Evolutionary conservation across 2,113 vertebrate species (phyloP), one percentile per base, ranked within the genome.

Genomic region (Balaenoptera acutorostrata): DNA sequence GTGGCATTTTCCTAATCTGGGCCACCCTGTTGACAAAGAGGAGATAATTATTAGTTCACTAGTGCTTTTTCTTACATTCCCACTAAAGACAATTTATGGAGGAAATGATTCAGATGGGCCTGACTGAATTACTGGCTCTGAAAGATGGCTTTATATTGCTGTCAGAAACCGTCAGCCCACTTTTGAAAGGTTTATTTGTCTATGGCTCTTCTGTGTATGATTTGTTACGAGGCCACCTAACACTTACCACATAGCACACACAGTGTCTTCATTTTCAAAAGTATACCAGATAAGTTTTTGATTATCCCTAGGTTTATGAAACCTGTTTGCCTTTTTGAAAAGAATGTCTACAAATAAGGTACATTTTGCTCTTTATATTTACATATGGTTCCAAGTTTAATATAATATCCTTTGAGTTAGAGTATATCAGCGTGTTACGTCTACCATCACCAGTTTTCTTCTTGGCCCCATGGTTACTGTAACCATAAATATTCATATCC

Each of bases 121-220:
- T 82, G 64, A 63, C 86, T 95, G 95, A 91, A 97, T 94, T 86
- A 14, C 77, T 91, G 82, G 66, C 89, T 95, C 93, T 96, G 92
- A 95, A 92, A 90, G 96, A 94, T 71, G 68, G 97, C 93, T 96
- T 93, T 78, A 86, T 83, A 66, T 18, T 86, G 96, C 94, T 96
- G 95, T 96, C 94, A 96, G 90, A 96, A 87, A 83, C 64, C 12
- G 1, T 90, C 96, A 96, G 80, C 44, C 87, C 80, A 82, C 84
- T 96, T 95, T n/a, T 94, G 90, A 94, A 97, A 93, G 84, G 86
- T 94, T 66, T 68, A 80, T 85, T 83, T 96, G 88, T 95, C 93
- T 77, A 55, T 39, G 52, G 82, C 52, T 97, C 31, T 83, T 88
- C 90, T 57, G 57, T 36, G 75, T 90, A 88, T 77, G 82, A 96